Base-by-base conservation (phyloP, 2,797 vertebrate species). In the Crax fasciolata region DNA sequence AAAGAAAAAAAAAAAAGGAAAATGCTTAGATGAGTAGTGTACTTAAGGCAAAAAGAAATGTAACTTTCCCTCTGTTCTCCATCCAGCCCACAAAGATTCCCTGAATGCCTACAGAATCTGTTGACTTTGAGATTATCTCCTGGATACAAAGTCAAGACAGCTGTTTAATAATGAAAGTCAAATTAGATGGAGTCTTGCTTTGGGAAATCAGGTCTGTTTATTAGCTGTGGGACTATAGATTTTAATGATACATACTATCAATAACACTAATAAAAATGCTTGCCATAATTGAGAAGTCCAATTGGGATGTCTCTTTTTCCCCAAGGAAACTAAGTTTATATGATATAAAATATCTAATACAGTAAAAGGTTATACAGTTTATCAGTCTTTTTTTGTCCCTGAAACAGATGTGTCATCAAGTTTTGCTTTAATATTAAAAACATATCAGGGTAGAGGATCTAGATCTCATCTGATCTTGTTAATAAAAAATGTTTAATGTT, bases 401-500 rank as follows among this genome's bases (percentile, higher is more conserved):
- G 10, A 9, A 84, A 58, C 13, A 92, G 58, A 51, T 0, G 0
- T 10, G 2, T 23, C 3, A 1, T 55, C 10, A 46, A 43, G 59
- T 66, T 87, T 87, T 57, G 59, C 81, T 86, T 68, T 81, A 77
- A 85, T 59, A 74, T 46, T 5, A 63, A 6, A 35, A 21, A 83
- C 93, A 38, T 59, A 44, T 15, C 43, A 82, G 12, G 5, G 65
- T 77, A 89, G 63, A 82, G 35, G 30, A 49, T 44, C 15, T 18
- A 77, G 11, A 19, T 85, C 38, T 38, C 17, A 32, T 61, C 8
- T 55, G 27, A 86, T 5, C 11, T 55, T 51, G 2, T 19, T 62
- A 71, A 35, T 2, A 71, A 83, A 86, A 87, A 25, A 4, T 41
- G 15, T 19, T 85, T 35, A 35, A 35, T 35, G 35, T 35, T 39